Evolutionary conservation across 2,113 vertebrate species (phyloP).

Genomic region (Narcine bancroftii): DNA sequence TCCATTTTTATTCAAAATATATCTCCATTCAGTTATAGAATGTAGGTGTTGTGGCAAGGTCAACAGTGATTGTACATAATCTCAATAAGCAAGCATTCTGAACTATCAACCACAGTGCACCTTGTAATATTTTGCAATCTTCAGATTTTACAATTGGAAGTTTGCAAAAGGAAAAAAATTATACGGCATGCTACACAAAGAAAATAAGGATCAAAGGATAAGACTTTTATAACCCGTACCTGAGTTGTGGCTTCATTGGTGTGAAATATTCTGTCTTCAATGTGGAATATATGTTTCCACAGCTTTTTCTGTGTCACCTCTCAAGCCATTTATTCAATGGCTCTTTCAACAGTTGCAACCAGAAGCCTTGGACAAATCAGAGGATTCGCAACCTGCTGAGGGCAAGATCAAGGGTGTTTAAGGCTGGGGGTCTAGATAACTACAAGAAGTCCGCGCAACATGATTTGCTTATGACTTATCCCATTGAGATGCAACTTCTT

Average conservation of each 20-base stretch:
- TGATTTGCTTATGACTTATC: too few species aligned
- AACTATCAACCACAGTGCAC: too few species aligned
- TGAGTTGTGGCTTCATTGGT: neutral
- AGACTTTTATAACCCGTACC: neutral
- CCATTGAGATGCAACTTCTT: too few species aligned
- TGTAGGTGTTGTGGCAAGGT: too few species aligned
- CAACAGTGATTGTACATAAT: too few species aligned
- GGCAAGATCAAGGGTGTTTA: too few species aligned
- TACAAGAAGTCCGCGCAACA: too few species aligned
- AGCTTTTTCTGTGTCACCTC: neutral
- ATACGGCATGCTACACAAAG: neutral
- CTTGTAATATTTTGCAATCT: neutral
- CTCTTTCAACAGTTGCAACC: neutral
- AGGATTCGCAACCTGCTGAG: too few species aligned
- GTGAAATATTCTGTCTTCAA: neutral
- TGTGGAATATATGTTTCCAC: neutral
- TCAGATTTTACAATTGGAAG: neutral
- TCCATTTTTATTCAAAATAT: neutral
- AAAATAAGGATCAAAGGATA: neutral
- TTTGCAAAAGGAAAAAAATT: neutral
- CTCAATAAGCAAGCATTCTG: too few species aligned
- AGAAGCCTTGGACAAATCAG: too few species aligned
- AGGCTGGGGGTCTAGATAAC: too few species aligned
- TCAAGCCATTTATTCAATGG: neutral
- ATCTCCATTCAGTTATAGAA: too few species aligned